These are phyloP conservation scores for Orthonyx spaldingii DNA, from an alignment of 2,113 vertebrate genomes.

Conservation along the genomic window DNA sequence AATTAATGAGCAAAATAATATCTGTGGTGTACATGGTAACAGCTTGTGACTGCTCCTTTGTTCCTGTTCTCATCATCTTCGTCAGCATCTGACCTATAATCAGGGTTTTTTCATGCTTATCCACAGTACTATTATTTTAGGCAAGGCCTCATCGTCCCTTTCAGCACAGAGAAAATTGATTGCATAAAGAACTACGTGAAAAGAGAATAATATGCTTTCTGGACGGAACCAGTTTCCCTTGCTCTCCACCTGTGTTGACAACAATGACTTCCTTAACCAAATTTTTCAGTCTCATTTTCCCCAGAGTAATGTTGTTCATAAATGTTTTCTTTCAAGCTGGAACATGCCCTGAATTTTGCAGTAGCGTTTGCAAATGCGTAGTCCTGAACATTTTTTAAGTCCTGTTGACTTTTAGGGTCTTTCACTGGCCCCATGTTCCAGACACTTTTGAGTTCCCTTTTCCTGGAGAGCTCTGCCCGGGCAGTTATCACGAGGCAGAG, in stretches of 20 bases:
- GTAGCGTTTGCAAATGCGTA: accelerated
- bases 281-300: background rate
- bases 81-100: constrained; percentile 46
- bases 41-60: constrained; percentile 39
- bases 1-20: constrained; percentile 61
- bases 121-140: background rate
- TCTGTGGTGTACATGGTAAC: constrained; percentile 42
- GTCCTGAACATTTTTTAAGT: background rate
- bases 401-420: background rate
- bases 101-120: background rate
- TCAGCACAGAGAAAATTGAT: background rate
- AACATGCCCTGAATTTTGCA: background rate
- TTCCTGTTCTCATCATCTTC: constrained; percentile 2
- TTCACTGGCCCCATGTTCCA: background rate
- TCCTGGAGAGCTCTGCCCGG: background rate
- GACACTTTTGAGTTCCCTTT: background rate
- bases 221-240: background rate
- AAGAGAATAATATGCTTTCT: background rate
- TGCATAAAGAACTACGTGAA: background rate
- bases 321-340: background rate
- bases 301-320: background rate
- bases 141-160: background rate
- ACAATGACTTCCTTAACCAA: background rate
- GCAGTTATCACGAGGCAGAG: accelerated
- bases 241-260: background rate